Base-by-base conservation (phyloP, 2,113 vertebrate species). In the Guaruba guarouba region DNA sequence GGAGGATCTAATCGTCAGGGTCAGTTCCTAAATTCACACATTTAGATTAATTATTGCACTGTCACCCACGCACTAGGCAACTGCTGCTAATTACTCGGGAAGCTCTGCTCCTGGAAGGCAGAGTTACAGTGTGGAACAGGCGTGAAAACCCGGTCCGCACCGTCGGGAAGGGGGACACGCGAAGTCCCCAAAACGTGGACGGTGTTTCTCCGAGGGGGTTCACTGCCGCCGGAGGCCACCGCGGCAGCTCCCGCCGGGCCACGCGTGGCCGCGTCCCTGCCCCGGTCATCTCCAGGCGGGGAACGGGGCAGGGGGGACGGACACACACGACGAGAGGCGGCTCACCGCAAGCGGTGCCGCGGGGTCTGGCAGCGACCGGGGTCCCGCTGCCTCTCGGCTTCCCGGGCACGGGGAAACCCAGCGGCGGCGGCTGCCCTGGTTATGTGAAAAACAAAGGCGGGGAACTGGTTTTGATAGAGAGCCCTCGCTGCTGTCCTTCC, bases 11-110 rank as follows among this genome's bases (percentile, higher is more conserved):
- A 27, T 8, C 68, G 43, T 5, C 75, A 51, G 86, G 82, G 64
- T 80, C 88, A 18, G n/a, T 54, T 74, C 89, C 80, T 29, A 92
- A 96, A 95, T 93, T 89, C 94, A 19, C 86, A 62, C 84, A 15
- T 80, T 86, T 78, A 3, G 39, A 31, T 87, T 91, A 78, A 70
- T 94, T 83, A 74, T 91, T 75, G 52, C 6, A 24, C 73, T 17
- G 61, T 86, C 87, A 46, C 64, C 90, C 88, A 71, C 83, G 75
- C 77, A 55, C 7, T 12, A 22, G 51, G 82, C 52, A 39, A 20
- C 68, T 71, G 27, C 54, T 71, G 64, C 10, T 82, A 67, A 94
- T 92, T 77, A 49, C n/a, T 31, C 5, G 88, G 31, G 33, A 51
- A 76, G 51, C 51, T 82, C 10, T 64, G 27, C 74, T 73, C 24